phyloP scores from a whole-genome alignment of 2,113 vertebrate species.

The Redunca redunca region DNA sequence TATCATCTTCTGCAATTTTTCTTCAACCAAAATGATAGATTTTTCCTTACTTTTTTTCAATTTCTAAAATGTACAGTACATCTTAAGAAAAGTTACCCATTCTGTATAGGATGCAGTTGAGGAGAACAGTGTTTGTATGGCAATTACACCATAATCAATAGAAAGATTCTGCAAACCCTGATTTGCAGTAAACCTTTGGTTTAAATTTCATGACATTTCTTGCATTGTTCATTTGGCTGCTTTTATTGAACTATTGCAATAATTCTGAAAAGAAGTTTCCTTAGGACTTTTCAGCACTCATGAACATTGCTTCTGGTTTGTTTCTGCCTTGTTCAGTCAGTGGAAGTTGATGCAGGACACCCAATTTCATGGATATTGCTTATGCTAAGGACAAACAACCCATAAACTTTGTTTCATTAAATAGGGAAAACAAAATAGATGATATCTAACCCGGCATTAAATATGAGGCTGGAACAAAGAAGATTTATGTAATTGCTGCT shows the following conservation, averaged over 20 bases:
- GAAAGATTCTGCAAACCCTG: not conserved
- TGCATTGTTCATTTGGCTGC: not conserved
- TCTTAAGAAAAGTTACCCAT: not conserved
- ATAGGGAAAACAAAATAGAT: not conserved
- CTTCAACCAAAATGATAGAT: constrained; percentile 1
- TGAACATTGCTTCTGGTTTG: not conserved
- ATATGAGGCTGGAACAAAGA: not conserved
- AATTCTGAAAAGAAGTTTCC: not conserved
- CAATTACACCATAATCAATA: not conserved
- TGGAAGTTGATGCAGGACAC: not conserved
- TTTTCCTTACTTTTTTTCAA: not conserved
- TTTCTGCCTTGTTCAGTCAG: not conserved
- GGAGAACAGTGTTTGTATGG: constrained; percentile 21
- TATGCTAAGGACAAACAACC: not conserved
- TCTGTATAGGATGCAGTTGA: not conserved
- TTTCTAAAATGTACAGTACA: constrained; percentile 7
- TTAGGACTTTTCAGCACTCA: not conserved
- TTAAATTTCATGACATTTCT: constrained; percentile 30
- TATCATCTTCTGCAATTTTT: not conserved
- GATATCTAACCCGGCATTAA: not conserved
- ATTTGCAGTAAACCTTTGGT: constrained; percentile 5
- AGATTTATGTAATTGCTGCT: not conserved
- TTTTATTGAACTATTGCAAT: constrained; percentile 34
- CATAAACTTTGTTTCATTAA: not conserved
- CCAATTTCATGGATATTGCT: not conserved